These are phyloP conservation scores for Eupsilia transversa DNA, from an alignment of 2,888 invertebrate species.

Conservation along the genomic window DNA sequence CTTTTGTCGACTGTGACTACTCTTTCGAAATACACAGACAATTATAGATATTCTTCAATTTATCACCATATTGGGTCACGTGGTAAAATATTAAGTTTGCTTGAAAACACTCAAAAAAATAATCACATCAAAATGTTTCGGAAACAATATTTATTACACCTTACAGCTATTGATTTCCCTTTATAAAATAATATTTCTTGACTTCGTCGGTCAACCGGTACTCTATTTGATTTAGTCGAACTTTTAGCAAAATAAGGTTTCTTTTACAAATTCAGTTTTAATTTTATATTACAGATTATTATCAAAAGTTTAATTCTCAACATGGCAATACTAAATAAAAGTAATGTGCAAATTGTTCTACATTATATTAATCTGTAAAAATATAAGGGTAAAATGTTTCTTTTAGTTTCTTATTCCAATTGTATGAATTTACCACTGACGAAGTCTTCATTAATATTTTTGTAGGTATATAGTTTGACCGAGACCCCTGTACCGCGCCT, in stretches of 20 bases:
- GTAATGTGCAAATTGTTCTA: constrained; percentile 28
- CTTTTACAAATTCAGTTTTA: constrained; percentile 2
- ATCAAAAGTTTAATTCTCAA: constrained; percentile 13
- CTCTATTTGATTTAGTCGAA: constrained; percentile 3
- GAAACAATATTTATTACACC: constrained; percentile 14
- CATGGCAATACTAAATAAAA: not conserved
- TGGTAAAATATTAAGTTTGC: constrained; percentile 29
- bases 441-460: constrained; percentile 28
- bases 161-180: constrained; percentile 20
- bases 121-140: not conserved
- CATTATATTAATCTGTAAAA: constrained; percentile 27
- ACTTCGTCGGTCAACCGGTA: constrained; percentile 10
- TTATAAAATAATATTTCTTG: constrained; percentile 5
- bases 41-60: not conserved
- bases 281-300: not conserved
- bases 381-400: constrained; percentile 16
- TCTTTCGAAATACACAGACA: not conserved
- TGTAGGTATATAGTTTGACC: too few species aligned
- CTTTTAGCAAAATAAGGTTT: constrained; percentile 6
- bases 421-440: constrained; percentile 18
- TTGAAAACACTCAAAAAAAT: constrained; percentile 17
- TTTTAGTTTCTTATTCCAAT: constrained; percentile 18
- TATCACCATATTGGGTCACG: constrained; percentile 39
- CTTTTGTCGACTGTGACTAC: not conserved
- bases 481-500: too few species aligned